Conservation (phyloP, 2,113 vertebrate genomes). For the Gallinago media region DNA sequence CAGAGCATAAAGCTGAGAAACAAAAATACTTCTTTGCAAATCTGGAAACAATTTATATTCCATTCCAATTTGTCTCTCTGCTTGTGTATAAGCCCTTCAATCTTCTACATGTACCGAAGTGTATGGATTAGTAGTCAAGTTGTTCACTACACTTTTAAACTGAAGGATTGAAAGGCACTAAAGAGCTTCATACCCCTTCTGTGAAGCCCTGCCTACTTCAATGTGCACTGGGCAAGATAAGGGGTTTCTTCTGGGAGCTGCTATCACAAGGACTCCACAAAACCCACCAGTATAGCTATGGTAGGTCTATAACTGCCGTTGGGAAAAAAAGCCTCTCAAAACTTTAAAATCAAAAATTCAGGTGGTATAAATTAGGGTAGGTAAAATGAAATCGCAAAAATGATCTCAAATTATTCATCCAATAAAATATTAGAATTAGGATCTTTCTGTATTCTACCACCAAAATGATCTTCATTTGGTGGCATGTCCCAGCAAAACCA, state of each 20-base stretch:
- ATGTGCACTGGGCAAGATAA: not conserved
- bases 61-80: not conserved
- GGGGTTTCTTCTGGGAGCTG: not conserved
- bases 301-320: not conserved
- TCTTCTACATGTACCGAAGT: not conserved
- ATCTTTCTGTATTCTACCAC: not conserved
- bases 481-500: not conserved
- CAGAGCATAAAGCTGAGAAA: not conserved
- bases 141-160: not conserved
- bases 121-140: not conserved
- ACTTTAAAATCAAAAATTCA: not conserved
- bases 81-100: not conserved
- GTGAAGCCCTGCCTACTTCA: not conserved
- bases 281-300: not conserved
- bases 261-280: not conserved
- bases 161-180: not conserved
- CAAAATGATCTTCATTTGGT: not conserved
- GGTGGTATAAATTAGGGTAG: not conserved
- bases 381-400: not conserved
- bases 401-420: not conserved
- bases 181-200: not conserved
- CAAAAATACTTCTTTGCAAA: not conserved
- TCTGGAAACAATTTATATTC: not conserved
- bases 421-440: not conserved
- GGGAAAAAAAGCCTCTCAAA: not conserved